These are phyloP conservation scores for Aporophyla nigra DNA, from an alignment of 2,888 invertebrate genomes.

Conservation along the genomic window DNA sequence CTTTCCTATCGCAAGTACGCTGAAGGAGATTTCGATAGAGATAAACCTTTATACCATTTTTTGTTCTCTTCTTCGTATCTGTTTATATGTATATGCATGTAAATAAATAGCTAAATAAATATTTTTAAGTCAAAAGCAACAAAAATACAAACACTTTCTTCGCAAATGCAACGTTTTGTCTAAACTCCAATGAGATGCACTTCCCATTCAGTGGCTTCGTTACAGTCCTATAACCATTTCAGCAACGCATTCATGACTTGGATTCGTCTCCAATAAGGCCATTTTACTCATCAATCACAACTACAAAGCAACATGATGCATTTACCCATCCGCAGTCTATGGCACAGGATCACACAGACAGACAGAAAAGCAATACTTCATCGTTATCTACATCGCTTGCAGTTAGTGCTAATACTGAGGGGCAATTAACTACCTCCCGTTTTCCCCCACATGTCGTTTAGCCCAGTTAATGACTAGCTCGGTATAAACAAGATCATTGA, in stretches of 20 bases:
- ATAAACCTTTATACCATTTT: too few species aligned
- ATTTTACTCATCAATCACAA: background rate
- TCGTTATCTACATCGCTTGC: conserved; percentile 72
- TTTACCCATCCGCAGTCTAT: conserved; percentile 10
- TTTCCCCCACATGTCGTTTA: conserved; percentile 32
- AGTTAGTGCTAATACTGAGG: conserved; percentile 69
- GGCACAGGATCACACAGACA: conserved; percentile 34
- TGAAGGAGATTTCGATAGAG: too few species aligned
- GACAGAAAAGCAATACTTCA: conserved; percentile 66
- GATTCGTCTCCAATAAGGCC: background rate
- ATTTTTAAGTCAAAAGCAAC: background rate
- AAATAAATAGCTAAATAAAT: too few species aligned
- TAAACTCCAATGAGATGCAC: too few species aligned
- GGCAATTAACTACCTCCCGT: conserved; percentile 57
- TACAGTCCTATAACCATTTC: background rate
- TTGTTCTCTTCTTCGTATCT: too few species aligned
- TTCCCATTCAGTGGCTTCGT: background rate
- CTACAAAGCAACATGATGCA: background rate
- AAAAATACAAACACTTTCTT: background rate
- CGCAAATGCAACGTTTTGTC: background rate
- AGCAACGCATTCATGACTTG: background rate
- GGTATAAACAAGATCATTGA: conserved; percentile 52
- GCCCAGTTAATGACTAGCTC: conserved; percentile 36
- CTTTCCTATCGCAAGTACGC: too few species aligned
- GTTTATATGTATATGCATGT: too few species aligned